phyloP scores from a whole-genome alignment of 2,888 invertebrate genomes.

The Drosophila pegasa region DNA sequence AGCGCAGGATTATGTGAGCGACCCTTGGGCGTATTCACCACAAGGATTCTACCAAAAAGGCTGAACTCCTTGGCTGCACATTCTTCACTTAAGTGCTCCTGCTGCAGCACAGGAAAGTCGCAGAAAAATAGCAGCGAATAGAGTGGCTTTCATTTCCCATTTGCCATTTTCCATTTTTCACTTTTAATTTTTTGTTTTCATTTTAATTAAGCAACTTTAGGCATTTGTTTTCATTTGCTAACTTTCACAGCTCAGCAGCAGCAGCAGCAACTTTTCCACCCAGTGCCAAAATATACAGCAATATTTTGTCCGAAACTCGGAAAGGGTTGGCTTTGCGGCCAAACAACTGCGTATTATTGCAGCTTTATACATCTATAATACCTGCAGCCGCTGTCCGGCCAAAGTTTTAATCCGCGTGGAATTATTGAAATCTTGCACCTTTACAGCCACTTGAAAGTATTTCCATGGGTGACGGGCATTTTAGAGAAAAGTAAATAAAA shows the following conservation, averaged over 20 bases:
- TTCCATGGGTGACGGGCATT: too few species aligned
- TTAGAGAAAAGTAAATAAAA: too few species aligned
- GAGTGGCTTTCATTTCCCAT: constrained; percentile 28
- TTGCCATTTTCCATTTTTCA: constrained; percentile 1
- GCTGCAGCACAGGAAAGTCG: constrained; percentile 16
- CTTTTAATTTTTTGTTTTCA: constrained; percentile 32
- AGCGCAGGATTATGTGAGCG: constrained; percentile 3
- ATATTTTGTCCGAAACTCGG: constrained; percentile 31
- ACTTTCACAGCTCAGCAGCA: constrained; percentile 50
- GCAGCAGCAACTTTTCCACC: constrained; percentile 43
- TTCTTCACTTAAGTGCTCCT: constrained; percentile 53
- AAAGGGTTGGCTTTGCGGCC: constrained; percentile 28
- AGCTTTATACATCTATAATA: constrained; percentile 7
- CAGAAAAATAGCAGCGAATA: constrained; percentile 21
- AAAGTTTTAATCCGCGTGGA: background rate
- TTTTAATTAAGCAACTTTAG: constrained; percentile 68
- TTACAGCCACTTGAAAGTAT: too few species aligned
- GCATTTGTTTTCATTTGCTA: constrained; percentile 68
- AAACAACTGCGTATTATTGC: constrained; percentile 1
- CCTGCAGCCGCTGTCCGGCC: background rate
- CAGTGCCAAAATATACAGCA: constrained; percentile 21
- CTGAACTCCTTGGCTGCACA: constrained; percentile 8
- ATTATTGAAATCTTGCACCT: background rate
- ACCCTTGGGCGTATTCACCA: constrained; percentile 5
- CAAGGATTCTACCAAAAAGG: constrained; percentile 7